These are phyloP conservation scores for Umimayanthus chanpuru DNA, from an alignment of 92 coral and sea anemone genomes.

Conservation along the genomic window DNA sequence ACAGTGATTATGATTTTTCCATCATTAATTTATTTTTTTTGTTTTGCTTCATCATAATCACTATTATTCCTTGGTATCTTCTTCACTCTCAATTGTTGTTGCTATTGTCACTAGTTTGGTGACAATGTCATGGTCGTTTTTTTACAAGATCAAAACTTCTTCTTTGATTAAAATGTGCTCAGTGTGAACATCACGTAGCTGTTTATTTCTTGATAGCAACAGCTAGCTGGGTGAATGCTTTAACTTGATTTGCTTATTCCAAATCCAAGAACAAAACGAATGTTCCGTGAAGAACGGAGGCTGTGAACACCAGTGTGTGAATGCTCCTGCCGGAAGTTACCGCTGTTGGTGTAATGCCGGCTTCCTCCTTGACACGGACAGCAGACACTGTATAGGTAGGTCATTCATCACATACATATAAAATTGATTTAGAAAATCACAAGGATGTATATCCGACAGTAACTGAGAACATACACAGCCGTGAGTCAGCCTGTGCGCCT, in stretches of 20 bases:
- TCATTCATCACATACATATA: neutral
- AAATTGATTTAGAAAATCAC: no score
- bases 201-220: neutral
- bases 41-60: no score
- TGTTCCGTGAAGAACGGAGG: slow-evolving; percentile 85
- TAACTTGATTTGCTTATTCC: neutral
- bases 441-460: no score
- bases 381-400: slow-evolving; percentile 76
- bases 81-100: no score
- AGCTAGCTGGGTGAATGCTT: neutral
- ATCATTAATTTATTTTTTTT: no score
- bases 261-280: slow-evolving; percentile 67
- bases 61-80: no score
- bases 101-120: no score
- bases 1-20: no score
- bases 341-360: slow-evolving; percentile 79
- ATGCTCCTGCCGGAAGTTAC: slow-evolving; percentile 79
- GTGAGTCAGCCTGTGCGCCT: no score
- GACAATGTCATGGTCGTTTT: no score
- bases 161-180: neutral
- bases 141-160: no score
- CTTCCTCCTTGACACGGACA: slow-evolving; percentile 76
- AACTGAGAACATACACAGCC: no score
- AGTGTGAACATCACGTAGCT: neutral
- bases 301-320: slow-evolving; percentile 75